Evolutionary conservation across 2,113 vertebrate species (phyloP), one percentile per base, ranked within the genome.

Genomic region (Onychorhynchus coronatus): DNA sequence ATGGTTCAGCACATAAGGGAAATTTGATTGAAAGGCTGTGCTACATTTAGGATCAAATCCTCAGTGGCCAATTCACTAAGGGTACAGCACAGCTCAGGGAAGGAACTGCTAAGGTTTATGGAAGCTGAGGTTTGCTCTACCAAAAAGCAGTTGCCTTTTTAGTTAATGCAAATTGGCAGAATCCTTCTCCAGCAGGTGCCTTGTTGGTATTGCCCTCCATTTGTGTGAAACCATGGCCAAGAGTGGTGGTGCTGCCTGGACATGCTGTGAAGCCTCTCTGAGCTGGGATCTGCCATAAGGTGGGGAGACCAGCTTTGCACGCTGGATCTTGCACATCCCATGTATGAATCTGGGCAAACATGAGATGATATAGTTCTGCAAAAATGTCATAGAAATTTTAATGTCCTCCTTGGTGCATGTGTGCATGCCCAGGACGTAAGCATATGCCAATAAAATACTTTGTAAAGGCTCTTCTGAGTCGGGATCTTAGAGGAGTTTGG

Each of bases 21-120:
- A 76, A 50, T 80, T 75, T 94, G 85, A 96, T 81, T 96, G 86
- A 96, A 93, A 74, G 61, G 65, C 77, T 91, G 92, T 14, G 49
- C 83, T 92, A 70, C 91, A 70, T 93, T 95, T 89, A 84, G 83
- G 95, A 93, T 89, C 88, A 75, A 77, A 72, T 92, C 87, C 76
- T 90, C 83, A 19, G 61, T 50, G 85, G 37, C 79, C 49, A 33
- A 75, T 75, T 84, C 68, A 62, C 31, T 37, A 12, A 79, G 72
- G 37, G 22, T 71, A 68, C 49, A 73, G 91, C 65, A 56, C 20
- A 65, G 63, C 52, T 92, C 52, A 9, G 62, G 59, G 76, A 72
- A 65, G 85, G 79, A 87, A 4, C 44, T 77, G 65, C 76, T 88
- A 21, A 46, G 44, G 44, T 72, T 91, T 81, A 24, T 88, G 28